Evolutionary conservation across 2,113 vertebrate species (phyloP), one percentile per base, ranked within the genome.

Genomic region (Dicerorhinus sumatrensis): DNA sequence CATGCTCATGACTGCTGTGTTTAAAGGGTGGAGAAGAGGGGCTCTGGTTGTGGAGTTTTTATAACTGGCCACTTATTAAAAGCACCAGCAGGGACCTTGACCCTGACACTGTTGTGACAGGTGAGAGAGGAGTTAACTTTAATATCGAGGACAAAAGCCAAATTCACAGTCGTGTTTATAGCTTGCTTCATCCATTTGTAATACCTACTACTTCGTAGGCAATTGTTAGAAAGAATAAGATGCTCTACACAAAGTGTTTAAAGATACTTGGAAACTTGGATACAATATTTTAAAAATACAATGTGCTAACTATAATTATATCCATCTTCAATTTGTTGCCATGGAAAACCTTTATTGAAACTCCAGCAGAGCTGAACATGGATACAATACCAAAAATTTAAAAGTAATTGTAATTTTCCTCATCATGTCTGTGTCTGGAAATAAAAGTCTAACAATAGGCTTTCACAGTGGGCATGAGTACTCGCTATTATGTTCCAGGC

Each of bases 171-270:
- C 14, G 25, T 39, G 29, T 75, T 96, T 48, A 62, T 4, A 88
- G 54, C 12, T 75, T 93, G 4, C 39, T n/a, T 76, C 23, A 16
- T 70, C 29, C 6, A 60, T 51, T 36, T 56, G 91, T 72, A 93
- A 67, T 69, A 82, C 5, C 8, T 70, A 42, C 8, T 31, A 39
- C 14, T 81, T 36, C 8, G 23, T 14, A 21, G 54, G 6, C 3
- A 94, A 63, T 82, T 75, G 21, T 80, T 63, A 23, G 56, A 89
- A 89, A 79, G 39, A 93, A 90, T 39, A 75, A 89, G 16, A 93
- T 77, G 42, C 2, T 56, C 33, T 83, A 58, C 21, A 79, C 29
- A 89, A 73, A 73, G 21, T 42, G 13, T 60, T 83, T 70, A 48
- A 60, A 62, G 56, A 60, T 62, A 72, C 36, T 92, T 67, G 12